Percentiles rank a stretch among this genome's conserved stretches.
These are phyloP conservation scores for Endotricha flammealis DNA, from an alignment of 2,888 invertebrate species.

Conservation along the genomic window DNA sequence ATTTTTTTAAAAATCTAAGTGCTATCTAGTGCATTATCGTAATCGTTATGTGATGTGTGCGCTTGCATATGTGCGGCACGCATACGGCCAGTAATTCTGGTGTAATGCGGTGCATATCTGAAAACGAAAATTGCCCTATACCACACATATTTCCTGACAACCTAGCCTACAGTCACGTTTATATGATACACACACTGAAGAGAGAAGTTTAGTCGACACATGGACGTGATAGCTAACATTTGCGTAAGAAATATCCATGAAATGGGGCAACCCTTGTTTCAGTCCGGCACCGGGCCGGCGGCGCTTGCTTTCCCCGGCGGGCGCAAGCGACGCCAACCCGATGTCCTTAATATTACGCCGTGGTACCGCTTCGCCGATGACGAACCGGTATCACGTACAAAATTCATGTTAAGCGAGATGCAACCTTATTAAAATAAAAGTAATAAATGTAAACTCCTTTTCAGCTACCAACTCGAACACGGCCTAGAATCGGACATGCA, in stretches of 20 bases:
- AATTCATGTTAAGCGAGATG: slow-evolving; percentile 50
- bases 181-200: slow-evolving; percentile 66
- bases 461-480: slow-evolving; percentile 46
- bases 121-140: slow-evolving; percentile 79
- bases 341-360: slow-evolving; percentile 48
- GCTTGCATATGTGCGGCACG: slow-evolving; percentile 78
- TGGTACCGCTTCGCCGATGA: slow-evolving; percentile 36
- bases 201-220: slow-evolving; percentile 70
- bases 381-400: slow-evolving; percentile 40
- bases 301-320: slow-evolving; percentile 35
- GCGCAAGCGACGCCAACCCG: slow-evolving; percentile 44
- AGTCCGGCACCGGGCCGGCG: slow-evolving; percentile 47
- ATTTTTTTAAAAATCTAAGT: slow-evolving; percentile 70
- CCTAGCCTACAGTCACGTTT: slow-evolving; percentile 63
- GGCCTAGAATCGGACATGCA: slow-evolving; percentile 72
- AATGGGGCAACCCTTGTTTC: slow-evolving; percentile 79
- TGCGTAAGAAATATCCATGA: slow-evolving; percentile 73
- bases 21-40: slow-evolving; percentile 76
- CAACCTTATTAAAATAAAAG: slow-evolving; percentile 37
- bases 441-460: slow-evolving; percentile 37
- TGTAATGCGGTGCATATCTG: slow-evolving; percentile 78
- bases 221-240: slow-evolving; percentile 75
- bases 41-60: slow-evolving; percentile 77
- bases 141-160: slow-evolving; percentile 74
- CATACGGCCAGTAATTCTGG: slow-evolving; percentile 79